Conservation (phyloP, 2,797 vertebrate genomes). For the Mallotus villosus region DNA sequence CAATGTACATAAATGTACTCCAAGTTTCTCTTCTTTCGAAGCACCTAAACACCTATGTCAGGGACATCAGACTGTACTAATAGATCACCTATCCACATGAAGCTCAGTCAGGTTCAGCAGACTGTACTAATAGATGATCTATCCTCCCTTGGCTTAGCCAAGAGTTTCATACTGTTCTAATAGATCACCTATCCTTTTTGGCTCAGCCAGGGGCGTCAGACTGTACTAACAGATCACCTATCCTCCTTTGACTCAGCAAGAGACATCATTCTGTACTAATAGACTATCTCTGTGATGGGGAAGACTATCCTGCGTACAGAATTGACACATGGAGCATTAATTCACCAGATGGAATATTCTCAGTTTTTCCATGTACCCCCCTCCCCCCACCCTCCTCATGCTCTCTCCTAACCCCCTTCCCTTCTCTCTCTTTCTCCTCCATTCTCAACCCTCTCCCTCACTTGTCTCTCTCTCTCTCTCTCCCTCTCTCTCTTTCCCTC, state of each 20-base stretch:
- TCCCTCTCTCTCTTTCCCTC: neutral
- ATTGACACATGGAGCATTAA: slow-evolving; percentile 52
- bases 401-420: neutral
- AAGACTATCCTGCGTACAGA: slow-evolving; percentile 37
- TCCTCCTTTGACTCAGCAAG: neutral
- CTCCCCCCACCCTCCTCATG: neutral
- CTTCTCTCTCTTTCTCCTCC: neutral
- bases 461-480: no score
- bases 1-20: no score
- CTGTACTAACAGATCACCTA: neutral
- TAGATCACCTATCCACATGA: no score
- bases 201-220: neutral
- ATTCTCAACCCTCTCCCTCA: neutral
- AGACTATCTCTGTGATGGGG: slow-evolving; percentile 3
- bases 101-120: no score
- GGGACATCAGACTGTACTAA: no score
- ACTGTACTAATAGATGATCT: no score
- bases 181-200: neutral
- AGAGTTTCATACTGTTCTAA: no score
- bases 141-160: no score
- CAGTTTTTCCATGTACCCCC: slow-evolving; percentile 65
- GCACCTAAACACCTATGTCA: no score
- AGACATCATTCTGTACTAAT: neutral
- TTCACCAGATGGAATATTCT: slow-evolving; percentile 66
- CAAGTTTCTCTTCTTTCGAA: no score